phyloP scores from a whole-genome alignment of 92 coral and sea anemone genomes.

The Palythoa heliodiscus region DNA sequence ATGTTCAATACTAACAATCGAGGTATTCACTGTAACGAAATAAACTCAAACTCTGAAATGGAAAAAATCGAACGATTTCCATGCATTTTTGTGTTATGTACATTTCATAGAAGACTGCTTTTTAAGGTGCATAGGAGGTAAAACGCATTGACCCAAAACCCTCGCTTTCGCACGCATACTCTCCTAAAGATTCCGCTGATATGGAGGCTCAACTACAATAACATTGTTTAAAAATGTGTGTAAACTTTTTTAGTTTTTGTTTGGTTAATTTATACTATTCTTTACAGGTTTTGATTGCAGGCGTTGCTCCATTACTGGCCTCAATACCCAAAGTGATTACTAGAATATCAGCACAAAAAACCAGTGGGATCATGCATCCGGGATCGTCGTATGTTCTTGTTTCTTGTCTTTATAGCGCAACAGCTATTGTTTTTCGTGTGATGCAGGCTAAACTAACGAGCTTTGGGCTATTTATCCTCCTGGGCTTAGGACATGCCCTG shows the following conservation, averaged over 20 bases:
- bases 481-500: slow-evolving; percentile 57
- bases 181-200: too few species aligned
- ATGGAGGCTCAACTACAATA: too few species aligned
- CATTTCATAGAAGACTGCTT: too few species aligned
- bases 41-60: too few species aligned
- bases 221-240: too few species aligned
- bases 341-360: slow-evolving; percentile 52
- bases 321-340: slow-evolving; percentile 54
- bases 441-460: slow-evolving; percentile 71
- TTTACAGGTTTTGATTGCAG: slow-evolving; percentile 46
- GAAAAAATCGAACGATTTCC: too few species aligned
- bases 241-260: not conserved
- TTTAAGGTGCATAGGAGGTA: too few species aligned
- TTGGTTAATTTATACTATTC: not conserved
- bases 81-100: too few species aligned
- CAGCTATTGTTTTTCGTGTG: slow-evolving; percentile 62
- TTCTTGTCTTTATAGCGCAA: slow-evolving; percentile 49
- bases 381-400: slow-evolving; percentile 56
- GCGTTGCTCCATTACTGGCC: slow-evolving; percentile 52
- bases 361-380: slow-evolving; percentile 51
- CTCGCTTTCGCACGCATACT: too few species aligned
- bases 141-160: too few species aligned
- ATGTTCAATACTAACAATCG: too few species aligned
- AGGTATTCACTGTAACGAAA: too few species aligned
- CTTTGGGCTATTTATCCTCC: slow-evolving; percentile 49